phyloP scores from a whole-genome alignment of 1,140 invertebrate genomes.

The Charaxes varanes region DNA sequence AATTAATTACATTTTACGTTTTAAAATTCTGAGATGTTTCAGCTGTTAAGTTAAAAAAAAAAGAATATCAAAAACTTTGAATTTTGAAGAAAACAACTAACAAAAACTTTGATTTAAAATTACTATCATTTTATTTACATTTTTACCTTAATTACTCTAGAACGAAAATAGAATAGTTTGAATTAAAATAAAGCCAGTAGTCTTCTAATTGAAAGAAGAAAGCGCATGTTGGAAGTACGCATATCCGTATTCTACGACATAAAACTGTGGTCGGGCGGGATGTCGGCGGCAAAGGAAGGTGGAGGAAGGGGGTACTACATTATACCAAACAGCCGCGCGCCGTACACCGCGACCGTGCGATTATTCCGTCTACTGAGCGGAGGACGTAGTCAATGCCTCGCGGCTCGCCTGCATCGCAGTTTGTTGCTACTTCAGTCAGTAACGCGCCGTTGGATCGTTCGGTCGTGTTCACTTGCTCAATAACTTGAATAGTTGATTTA shows the following conservation, averaged over 20 bases:
- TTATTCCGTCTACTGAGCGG: conserved; percentile 64
- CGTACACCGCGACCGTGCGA: conserved; percentile 50
- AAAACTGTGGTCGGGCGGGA: conserved; percentile 21
- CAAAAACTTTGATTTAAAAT: too few relatives aligned
- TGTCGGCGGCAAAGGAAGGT: conserved; percentile 19
- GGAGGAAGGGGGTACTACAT: conserved; percentile 27
- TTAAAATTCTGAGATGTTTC: too few relatives aligned
- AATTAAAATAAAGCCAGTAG: too few relatives aligned
- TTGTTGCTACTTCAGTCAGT: conserved; percentile 55
- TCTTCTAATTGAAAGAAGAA: too few relatives aligned
- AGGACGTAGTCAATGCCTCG: conserved; percentile 60
- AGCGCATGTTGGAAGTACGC: conserved; percentile 1
- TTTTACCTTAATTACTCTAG: too few relatives aligned
- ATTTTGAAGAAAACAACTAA: too few relatives aligned
- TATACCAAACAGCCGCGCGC: conserved; percentile 31
- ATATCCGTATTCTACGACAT: conserved; percentile 12
- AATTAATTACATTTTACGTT: not conserved
- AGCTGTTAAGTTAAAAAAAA: too few relatives aligned
- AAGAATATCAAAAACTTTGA: too few relatives aligned
- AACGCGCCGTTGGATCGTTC: conserved; percentile 46
- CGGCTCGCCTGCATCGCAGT: conserved; percentile 50
- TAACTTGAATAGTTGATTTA: conserved; percentile 25
- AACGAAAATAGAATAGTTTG: too few relatives aligned
- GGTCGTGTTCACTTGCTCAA: conserved; percentile 41
- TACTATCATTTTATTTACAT: too few relatives aligned